Conservation (phyloP, 2,797 vertebrate species). For the Tarsius wallacei region DNA sequence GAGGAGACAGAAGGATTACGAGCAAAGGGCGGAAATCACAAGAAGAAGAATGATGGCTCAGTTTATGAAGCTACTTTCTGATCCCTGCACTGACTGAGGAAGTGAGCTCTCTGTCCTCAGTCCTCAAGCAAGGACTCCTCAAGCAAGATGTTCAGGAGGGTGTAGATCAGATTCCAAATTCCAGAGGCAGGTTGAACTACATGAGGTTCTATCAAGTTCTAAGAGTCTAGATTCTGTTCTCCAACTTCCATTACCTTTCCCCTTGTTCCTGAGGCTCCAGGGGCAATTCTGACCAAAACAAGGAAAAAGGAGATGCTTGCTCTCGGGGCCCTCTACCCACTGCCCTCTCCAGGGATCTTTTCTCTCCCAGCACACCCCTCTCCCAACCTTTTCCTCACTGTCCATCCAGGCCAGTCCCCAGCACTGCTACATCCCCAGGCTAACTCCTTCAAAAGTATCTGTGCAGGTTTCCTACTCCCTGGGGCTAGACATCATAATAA, state of each 20-base stretch:
- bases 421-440: neutral
- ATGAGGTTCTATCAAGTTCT: neutral
- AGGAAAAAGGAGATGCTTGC: neutral
- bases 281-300: neutral
- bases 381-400: no score
- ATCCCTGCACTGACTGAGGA: neutral
- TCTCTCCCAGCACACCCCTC: neutral
- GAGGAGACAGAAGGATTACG: neutral
- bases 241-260: neutral
- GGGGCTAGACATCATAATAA: neutral
- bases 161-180: neutral
- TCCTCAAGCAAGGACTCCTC: neutral
- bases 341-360: neutral
- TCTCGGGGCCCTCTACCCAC: neutral
- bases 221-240: neutral
- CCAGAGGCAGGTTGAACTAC: neutral
- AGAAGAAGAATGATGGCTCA: neutral
- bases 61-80: neutral
- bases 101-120: neutral
- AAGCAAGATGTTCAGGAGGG: neutral
- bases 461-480: neutral
- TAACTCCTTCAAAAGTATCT: no score
- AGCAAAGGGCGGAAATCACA: neutral
- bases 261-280: neutral
- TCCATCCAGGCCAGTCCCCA: neutral